Base-by-base conservation (phyloP, 1,140 invertebrate genomes). In the Drosophila navojoa region DNA sequence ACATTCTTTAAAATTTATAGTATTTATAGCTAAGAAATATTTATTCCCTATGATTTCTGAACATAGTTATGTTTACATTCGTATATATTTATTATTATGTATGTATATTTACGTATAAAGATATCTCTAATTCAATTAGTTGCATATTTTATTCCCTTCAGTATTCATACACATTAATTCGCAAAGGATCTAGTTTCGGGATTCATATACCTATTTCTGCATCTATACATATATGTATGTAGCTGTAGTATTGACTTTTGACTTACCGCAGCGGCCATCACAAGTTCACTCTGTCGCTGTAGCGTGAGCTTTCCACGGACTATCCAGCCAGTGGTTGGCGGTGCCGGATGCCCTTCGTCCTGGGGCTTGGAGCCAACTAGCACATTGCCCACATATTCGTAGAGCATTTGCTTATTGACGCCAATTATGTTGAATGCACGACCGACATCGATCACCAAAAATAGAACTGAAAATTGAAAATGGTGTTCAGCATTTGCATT, bases 361-460 rank as follows among this genome's bases (percentile, higher is more conserved):
- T 79, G 91, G 35, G 90, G 76, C 77, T 92, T 92, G 2, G 91
- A 91, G 22, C 90, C 90, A 19, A 92, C 91, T 9, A 80, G 63
- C 19, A 92, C 91, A 59, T 82, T 91, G 53, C 91, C 91, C 40
- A 85, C 86, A 71, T 92, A 92, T 45, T 92, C 91, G 66, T 92
- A 92, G 11, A 92, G 80, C 77, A 91, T 89, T 84, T 92, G 91
- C 64, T 91, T 85, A 66, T 91, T 86, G 61, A 89, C 67, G 27
- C 86, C 90, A 61, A 91, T 91, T 42, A 91, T 90, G 76, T 90
- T 91, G 69, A 90, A 90, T 55, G 84, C 74, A 74, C 70, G 73
- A 27, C 80, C 85, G 66, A 81, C 72, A 74, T 89, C 77, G 61
- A 91, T 76, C 58, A 86, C 71, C 69, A 91, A 58, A 77, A 91